These are phyloP conservation scores for Musca domestica DNA, from an alignment of 1,140 invertebrate genomes.

Conservation along the genomic window DNA sequence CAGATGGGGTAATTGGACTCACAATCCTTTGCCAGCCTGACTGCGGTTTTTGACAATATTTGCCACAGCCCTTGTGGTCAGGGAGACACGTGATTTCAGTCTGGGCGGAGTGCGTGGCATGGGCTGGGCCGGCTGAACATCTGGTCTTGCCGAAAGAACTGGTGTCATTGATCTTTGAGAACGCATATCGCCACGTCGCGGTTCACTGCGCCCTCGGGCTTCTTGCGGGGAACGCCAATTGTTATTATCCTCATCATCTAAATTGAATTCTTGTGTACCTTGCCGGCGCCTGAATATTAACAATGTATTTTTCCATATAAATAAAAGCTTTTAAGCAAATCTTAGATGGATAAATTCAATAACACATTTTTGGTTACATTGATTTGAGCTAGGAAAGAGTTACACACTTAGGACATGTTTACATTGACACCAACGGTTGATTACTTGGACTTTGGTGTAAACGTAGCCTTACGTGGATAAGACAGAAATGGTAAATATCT, in stretches of 20 bases:
- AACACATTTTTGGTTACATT: too few relatives aligned
- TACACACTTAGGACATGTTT: too few relatives aligned
- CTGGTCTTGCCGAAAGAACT: conserved; percentile 41
- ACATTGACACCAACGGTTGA: too few relatives aligned
- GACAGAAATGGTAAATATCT: too few relatives aligned
- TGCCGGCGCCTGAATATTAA: conserved; percentile 19
- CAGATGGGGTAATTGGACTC: neutral
- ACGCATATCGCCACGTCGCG: conserved; percentile 11
- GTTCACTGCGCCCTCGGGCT: conserved; percentile 32
- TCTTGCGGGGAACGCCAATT: conserved; percentile 35
- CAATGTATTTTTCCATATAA: neutral
- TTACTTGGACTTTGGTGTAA: too few relatives aligned
- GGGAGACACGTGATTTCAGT: conserved; percentile 41
- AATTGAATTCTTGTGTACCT: conserved; percentile 41
- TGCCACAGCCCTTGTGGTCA: conserved; percentile 45
- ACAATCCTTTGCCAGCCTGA: conserved; percentile 29
- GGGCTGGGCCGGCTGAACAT: conserved; percentile 42
- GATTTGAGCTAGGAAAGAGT: too few relatives aligned
- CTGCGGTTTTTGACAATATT: conserved; percentile 46
- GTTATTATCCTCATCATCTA: conserved; percentile 43
- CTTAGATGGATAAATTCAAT: too few relatives aligned
- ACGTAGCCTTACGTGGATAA: too few relatives aligned
- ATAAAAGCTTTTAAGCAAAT: neutral
- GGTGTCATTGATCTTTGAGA: conserved; percentile 43
- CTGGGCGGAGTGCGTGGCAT: conserved; percentile 48